Base-by-base conservation (phyloP, 2,113 vertebrate genomes). In the Ammodytes dubius region DNA sequence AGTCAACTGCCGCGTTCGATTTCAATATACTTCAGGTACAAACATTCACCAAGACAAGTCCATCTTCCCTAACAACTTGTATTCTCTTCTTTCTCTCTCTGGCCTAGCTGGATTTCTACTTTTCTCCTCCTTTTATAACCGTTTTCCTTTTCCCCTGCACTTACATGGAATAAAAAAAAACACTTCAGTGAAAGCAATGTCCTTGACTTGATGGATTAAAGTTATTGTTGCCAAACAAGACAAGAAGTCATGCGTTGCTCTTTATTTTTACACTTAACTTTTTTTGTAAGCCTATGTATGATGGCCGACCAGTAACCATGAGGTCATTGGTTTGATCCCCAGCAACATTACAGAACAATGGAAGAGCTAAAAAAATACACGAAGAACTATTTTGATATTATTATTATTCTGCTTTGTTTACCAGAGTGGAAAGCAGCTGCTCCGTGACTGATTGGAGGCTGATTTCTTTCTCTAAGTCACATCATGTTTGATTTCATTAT, bases 11-110 rank as follows among this genome's bases (percentile, higher is more conserved):
- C 56, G 72, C 70, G 77, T 76, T 63, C 49, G 70, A 84, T 60
- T 90, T 77, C 46, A 79, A 81, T 63, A 63, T 42, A 73, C 88
- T 91, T 37, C 73, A 84, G 83, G 89, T 92, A 70, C 85, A 89
- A 90, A 87, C 85, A 89, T 70, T 45, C 69, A 60, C 69, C 27
- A 27, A 81, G 52, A 73, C 60, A 50, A 79, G 50, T 67, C 83
- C 73, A 66, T 83, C 83, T 60, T 63, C 74, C 8, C 9, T 57
- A 64, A 74, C 58, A 52, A 39, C 11, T 52, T 68, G 56, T 70
- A 53, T n/a, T 11, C 27, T 76, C 7, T 47, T 60, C 47, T 17
- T 37, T 42, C 66, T 86, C 52, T 65, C 53, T 70, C 65, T 14
- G 46, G 46, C 59, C 15, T 1, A 11, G 59, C 84, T 74, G 58